Percentiles rank a stretch among this genome's conserved stretches.
phyloP scores from a whole-genome alignment of 2,888 invertebrate species.

The Rotaria magnacalcarata region DNA sequence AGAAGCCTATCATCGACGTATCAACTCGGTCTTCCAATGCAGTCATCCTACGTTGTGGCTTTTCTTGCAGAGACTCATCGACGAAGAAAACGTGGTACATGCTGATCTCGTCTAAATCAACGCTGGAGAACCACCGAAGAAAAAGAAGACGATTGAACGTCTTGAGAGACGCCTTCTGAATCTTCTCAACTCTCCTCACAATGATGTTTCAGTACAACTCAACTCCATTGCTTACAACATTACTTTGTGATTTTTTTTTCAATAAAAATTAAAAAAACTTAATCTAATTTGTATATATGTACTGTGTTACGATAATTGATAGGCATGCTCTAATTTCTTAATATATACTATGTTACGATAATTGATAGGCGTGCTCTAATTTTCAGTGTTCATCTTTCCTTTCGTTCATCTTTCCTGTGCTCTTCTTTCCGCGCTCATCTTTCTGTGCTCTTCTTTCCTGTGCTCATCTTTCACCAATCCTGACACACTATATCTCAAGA shows the following conservation, averaged over 20 bases:
- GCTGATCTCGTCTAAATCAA: background rate
- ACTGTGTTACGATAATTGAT: too few relatives aligned
- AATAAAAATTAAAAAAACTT: too few relatives aligned
- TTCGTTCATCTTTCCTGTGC: too few relatives aligned
- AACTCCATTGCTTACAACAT: background rate
- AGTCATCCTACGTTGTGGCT: background rate
- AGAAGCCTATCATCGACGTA: slow-evolving; percentile 20
- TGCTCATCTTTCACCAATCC: too few relatives aligned
- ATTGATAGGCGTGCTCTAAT: too few relatives aligned
- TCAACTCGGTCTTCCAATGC: background rate
- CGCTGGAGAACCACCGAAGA: background rate
- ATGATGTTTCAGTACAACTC: background rate
- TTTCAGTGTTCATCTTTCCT: too few relatives aligned
- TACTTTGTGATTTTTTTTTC: background rate
- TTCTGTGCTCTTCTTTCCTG: too few relatives aligned
- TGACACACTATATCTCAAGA: too few relatives aligned
- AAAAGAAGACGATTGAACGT: background rate
- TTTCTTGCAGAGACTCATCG: background rate
- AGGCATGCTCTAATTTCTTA: too few relatives aligned
- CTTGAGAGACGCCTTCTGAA: background rate
- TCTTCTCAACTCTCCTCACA: background rate
- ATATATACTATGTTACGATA: too few relatives aligned
- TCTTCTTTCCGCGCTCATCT: too few relatives aligned
- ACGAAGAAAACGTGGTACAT: background rate
- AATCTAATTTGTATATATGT: too few relatives aligned